Evolutionary conservation across 1,140 invertebrate species (phyloP).

Genomic region (Amyelois transitella): DNA sequence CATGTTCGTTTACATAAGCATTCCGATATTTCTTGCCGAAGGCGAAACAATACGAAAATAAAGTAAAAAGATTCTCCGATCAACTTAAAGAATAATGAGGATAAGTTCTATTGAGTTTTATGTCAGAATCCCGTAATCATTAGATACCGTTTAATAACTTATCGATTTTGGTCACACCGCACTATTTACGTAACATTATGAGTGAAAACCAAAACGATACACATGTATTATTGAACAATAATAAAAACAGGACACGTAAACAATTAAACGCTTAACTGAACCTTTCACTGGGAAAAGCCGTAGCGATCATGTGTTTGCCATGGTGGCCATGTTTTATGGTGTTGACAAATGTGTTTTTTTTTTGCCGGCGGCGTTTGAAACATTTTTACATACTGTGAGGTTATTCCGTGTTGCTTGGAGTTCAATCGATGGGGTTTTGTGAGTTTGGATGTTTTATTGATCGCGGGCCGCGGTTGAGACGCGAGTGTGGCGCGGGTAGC

Average conservation of each 20-base stretch:
- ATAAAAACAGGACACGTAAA: slow-evolving; percentile 20
- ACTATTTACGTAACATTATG: slow-evolving; percentile 52
- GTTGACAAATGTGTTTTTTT: slow-evolving; percentile 18
- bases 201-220: slow-evolving; percentile 20
- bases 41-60: neutral
- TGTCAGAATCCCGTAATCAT: too few relatives aligned
- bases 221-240: slow-evolving; percentile 12
- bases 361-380: neutral
- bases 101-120: too few relatives aligned
- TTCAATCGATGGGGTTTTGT: slow-evolving; percentile 16
- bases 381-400: neutral
- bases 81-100: neutral
- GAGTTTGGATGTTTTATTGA: slow-evolving; percentile 43
- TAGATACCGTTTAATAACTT: slow-evolving; percentile 35
- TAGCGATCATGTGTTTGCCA: slow-evolving; percentile 54
- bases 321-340: slow-evolving; percentile 48
- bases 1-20: neutral
- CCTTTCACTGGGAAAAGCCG: neutral
- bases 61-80: neutral
- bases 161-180: slow-evolving; percentile 49
- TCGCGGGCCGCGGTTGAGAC: slow-evolving; percentile 30
- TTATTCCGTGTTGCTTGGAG: neutral
- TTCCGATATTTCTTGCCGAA: neutral
- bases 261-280: slow-evolving; percentile 13
- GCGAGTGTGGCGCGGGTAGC: slow-evolving; percentile 46